Evolutionary conservation across 2,797 vertebrate genomes (phyloP), one percentile per base, ranked within the genome.

Genomic region (Pelochelys cantorii): DNA sequence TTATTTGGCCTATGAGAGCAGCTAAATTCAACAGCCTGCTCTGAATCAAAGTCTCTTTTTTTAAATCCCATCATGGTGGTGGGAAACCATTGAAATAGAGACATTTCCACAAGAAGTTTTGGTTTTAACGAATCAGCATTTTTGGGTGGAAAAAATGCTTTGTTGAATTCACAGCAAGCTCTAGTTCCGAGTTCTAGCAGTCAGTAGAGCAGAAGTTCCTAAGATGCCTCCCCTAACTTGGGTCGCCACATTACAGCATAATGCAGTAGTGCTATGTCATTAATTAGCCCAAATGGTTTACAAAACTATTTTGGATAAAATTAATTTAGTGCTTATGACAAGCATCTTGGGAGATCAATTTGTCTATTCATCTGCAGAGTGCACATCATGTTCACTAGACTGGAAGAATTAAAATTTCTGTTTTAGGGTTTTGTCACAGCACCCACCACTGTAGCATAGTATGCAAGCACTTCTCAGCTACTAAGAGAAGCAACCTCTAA

Each of bases 191-290:
- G 71, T 60, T 57, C 11, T 37, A 75, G 37, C 25, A 27, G 12
- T 37, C 37, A 23, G 6, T 23, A 48, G 25, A 0, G 0, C 3
- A 5, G 6, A 11, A 42, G 9, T 68, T 93, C 65, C 60, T n/a
- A 65, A 79, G 29, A 55, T 27, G 53, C 60, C 71, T 48, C 42
- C 42, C 37, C 54, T 84, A 65, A 85, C 18, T 25, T 78, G 48
- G 79, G 17, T 31, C n/a, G 7, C 53, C 48, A 25, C 10, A 23
- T 11, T 52, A 53, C 0, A 1, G 56, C 31, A 78, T 14, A 53
- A 56, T 2, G 2, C 14, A 75, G 23, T 1, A 85, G 60, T 77
- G 52, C 5, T 25, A 8, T 14, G 42, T 11, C 54, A n/a, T 4
- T 71, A 29, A n/a, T 59, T 29, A 81, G 86, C 29, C 37, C 2